Percentiles rank a stretch among this genome's conserved stretches.
Conservation (phyloP, 1,140 invertebrate species). For the Papilio dardanus region DNA sequence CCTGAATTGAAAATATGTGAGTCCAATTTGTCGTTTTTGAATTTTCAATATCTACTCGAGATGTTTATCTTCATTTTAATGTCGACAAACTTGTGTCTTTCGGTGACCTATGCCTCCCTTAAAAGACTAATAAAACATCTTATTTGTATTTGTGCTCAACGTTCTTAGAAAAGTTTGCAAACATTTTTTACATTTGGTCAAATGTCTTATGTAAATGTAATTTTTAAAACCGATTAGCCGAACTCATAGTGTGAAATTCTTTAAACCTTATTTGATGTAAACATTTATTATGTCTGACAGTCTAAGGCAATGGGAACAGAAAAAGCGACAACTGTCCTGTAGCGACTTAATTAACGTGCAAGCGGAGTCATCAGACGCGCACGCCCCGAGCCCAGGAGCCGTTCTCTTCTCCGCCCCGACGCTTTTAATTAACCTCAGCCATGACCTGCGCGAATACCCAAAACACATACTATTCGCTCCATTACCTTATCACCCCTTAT, state of each 20-base stretch:
- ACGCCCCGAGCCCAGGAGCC: slow-evolving; percentile 51
- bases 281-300: neutral
- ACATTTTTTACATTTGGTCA: too few species aligned
- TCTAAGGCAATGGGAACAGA: slow-evolving; percentile 34
- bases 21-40: neutral
- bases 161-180: too few species aligned
- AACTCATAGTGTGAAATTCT: neutral
- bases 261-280: neutral
- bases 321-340: slow-evolving; percentile 50
- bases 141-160: neutral
- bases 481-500: slow-evolving; percentile 28
- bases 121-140: neutral
- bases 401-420: slow-evolving; percentile 49
- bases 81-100: slow-evolving; percentile 7
- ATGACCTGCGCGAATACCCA: slow-evolving; percentile 48
- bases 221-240: neutral
- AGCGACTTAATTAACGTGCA: slow-evolving; percentile 72
- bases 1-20: neutral
- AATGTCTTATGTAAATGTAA: neutral
- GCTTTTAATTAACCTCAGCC: slow-evolving; percentile 66
- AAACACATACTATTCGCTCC: slow-evolving; percentile 44
- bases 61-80: neutral
- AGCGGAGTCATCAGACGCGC: slow-evolving; percentile 65
- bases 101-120: neutral
- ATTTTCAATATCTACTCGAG: neutral